These are phyloP conservation scores for silkworm (Bombyx mori) DNA, from an alignment of 1,140 invertebrate genomes.

Conservation along the genomic window DNA sequence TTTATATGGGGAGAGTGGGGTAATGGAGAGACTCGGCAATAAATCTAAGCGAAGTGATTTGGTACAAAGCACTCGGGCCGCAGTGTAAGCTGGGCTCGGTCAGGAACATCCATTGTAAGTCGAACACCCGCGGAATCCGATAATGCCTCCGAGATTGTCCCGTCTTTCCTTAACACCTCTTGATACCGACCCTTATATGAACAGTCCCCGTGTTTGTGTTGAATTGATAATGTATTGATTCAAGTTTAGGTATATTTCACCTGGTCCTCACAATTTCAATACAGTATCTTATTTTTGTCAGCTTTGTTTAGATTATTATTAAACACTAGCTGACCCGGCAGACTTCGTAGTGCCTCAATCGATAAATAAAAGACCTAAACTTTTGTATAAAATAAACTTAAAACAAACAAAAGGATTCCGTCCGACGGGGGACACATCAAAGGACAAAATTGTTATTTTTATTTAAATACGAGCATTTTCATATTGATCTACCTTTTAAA, in stretches of 20 bases:
- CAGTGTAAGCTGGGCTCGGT: constrained; percentile 52
- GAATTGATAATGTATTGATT: constrained; percentile 36
- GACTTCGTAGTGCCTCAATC: too few species aligned
- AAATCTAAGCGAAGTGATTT: constrained; percentile 66
- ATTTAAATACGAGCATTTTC: too few species aligned
- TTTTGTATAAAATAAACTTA: too few species aligned
- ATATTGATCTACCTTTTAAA: too few species aligned
- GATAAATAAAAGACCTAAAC: too few species aligned
- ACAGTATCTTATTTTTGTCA: too few species aligned
- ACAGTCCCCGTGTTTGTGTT: constrained; percentile 22
- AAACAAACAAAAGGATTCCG: too few species aligned
- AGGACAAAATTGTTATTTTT: too few species aligned
- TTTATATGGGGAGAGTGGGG: constrained; percentile 61
- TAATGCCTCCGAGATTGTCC: constrained; percentile 65
- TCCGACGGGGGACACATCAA: too few species aligned
- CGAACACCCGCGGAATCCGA: constrained; percentile 59
- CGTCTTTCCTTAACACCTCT: constrained; percentile 65
- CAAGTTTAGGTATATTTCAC: constrained; percentile 10
- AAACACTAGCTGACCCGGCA: too few species aligned
- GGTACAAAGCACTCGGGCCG: constrained; percentile 63
- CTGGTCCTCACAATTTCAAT: too few species aligned
- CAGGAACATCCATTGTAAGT: constrained; percentile 61
- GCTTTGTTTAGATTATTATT: too few species aligned
- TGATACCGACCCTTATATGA: constrained; percentile 33
- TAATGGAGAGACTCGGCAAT: constrained; percentile 56